Conservation (phyloP, 2,888 invertebrate genomes). For the Cenopis cana region DNA sequence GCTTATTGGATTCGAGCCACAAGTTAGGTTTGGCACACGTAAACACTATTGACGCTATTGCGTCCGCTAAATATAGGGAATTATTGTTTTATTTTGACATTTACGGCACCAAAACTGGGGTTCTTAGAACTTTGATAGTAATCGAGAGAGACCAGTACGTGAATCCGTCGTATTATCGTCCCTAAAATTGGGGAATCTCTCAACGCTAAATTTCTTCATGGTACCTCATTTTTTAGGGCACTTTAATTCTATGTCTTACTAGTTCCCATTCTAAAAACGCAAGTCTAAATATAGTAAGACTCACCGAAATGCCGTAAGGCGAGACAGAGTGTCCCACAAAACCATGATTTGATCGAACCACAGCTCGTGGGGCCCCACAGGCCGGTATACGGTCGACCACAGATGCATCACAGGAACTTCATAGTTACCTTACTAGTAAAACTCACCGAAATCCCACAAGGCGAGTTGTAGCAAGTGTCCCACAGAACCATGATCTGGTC, state of each 20-base stretch:
- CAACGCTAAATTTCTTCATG: too few relatives aligned
- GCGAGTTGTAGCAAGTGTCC: slow-evolving; percentile 90
- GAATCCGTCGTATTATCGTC: too few relatives aligned
- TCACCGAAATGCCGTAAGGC: slow-evolving; percentile 85
- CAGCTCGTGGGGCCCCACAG: slow-evolving; percentile 89
- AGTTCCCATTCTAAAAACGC: too few relatives aligned
- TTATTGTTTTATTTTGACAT: slow-evolving; percentile 5
- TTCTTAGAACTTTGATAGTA: neutral
- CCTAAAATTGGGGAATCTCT: too few relatives aligned
- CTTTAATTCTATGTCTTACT: too few relatives aligned
- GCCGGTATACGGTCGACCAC: slow-evolving; percentile 88
- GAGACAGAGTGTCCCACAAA: slow-evolving; percentile 91
- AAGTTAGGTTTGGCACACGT: slow-evolving; percentile 33
- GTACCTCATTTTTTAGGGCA: too few relatives aligned
- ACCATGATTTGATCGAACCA: slow-evolving; percentile 93
- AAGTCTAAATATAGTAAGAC: too few relatives aligned
- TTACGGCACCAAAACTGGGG: neutral
- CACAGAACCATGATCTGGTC: slow-evolving; percentile 91
- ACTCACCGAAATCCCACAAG: slow-evolving; percentile 85
- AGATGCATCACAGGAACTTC: neutral
- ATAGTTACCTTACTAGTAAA: neutral
- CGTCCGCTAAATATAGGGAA: slow-evolving; percentile 30
- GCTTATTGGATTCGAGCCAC: slow-evolving; percentile 31
- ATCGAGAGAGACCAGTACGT: neutral
- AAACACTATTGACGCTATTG: slow-evolving; percentile 14